Conservation (phyloP, 2,797 vertebrate species). For the Pseudomugil gertrudae region DNA sequence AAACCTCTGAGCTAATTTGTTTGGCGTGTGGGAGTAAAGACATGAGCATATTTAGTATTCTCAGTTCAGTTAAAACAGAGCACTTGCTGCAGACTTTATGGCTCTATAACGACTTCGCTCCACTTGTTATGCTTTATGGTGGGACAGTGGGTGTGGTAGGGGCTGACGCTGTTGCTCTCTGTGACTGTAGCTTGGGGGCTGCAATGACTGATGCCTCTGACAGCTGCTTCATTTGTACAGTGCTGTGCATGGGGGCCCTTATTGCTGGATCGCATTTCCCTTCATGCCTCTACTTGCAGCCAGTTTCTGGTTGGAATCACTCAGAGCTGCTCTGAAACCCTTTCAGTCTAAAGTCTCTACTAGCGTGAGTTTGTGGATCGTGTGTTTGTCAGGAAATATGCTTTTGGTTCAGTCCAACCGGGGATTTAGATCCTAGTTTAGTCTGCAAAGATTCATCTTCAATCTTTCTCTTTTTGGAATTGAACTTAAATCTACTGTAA, state of each 20-base stretch:
- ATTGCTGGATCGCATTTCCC: constrained; percentile 18
- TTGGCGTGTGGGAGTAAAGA: too few species aligned
- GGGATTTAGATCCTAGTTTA: too few species aligned
- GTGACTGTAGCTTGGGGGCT: not conserved
- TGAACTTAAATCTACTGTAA: too few species aligned
- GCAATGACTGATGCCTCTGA: not conserved
- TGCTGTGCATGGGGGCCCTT: not conserved
- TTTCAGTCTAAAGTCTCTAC: not conserved
- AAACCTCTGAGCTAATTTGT: too few species aligned
- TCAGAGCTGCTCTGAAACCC: not conserved
- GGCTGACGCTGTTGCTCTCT: not conserved
- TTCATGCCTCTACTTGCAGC: constrained; percentile 28
- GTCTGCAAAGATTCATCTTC: not conserved
- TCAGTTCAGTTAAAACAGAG: too few species aligned
- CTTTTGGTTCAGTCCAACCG: not conserved
- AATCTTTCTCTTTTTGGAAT: too few species aligned
- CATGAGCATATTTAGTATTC: too few species aligned
- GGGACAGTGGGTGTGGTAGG: not conserved
- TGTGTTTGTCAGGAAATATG: not conserved
- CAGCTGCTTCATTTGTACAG: constrained; percentile 6
- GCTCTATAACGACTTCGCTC: not conserved
- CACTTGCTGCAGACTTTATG: not conserved
- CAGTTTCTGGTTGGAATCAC: constrained; percentile 3
- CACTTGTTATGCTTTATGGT: not conserved
- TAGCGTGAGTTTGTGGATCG: not conserved